These are phyloP conservation scores for Rhinolophus ferrumequinum DNA, from an alignment of 2,113 vertebrate species.

Conservation along the genomic window DNA sequence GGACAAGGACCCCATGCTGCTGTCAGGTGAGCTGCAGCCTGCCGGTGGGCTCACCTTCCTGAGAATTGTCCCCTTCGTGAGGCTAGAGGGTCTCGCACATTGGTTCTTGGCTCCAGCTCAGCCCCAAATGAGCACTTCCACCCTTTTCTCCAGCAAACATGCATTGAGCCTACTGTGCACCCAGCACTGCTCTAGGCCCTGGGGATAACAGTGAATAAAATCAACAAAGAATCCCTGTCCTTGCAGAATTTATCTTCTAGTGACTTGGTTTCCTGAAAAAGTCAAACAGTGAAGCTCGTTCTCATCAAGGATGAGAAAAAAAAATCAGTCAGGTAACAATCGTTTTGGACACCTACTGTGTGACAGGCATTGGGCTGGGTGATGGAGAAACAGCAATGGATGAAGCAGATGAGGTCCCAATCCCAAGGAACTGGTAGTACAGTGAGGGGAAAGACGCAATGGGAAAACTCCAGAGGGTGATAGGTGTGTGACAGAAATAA, in stretches of 20 bases:
- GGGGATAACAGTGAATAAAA: neutral
- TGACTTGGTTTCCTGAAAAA: neutral
- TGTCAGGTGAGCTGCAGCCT: constrained; percentile 91
- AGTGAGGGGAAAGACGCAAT: neutral
- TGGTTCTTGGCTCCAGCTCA: neutral
- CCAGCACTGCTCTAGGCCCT: neutral
- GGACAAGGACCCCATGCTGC: constrained; percentile 98
- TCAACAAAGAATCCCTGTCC: neutral
- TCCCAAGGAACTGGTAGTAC: neutral
- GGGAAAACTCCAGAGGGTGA: neutral
- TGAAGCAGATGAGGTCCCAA: neutral
- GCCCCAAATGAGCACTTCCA: neutral
- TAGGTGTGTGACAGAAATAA: neutral
- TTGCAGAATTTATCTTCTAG: neutral
- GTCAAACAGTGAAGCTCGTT: neutral
- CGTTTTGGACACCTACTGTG: neutral
- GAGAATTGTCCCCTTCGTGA: neutral
- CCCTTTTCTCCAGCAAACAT: neutral
- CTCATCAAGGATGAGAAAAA: neutral
- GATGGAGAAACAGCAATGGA: neutral
- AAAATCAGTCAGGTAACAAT: neutral
- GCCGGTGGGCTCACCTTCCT: fast-evolving
- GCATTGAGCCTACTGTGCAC: neutral
- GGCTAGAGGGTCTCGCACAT: neutral
- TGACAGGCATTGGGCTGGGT: neutral